Evolutionary conservation across 2,888 invertebrate genomes (phyloP), one percentile per base, ranked within the genome.

Genomic region (Drosophila engyochracea): DNA sequence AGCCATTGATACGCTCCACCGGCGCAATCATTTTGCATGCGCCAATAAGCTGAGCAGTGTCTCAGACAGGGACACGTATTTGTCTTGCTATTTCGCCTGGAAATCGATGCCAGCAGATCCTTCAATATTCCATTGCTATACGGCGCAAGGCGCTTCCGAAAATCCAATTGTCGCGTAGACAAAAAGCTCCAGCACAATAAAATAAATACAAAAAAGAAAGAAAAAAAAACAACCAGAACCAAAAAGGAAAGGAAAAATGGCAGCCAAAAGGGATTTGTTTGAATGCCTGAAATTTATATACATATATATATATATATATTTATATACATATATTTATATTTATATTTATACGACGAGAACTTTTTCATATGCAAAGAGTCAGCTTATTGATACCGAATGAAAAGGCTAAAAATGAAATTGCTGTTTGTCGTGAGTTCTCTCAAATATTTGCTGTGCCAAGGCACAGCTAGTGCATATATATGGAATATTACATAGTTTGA

Each of bases 101-200:
- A 59, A 54, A 66, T 53, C 66, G 58, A 69, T 70, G 74, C 74
- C 65, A 61, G 65, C 59, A 83, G 77, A 79, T 85, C 87, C 73
- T 70, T 83, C 82, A 85, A 82, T 85, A 85, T 85, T 74, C 68
- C 71, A 61, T 67, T 58, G 67, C 71, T 57, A 71, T 70, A 47
- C 9, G 72, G 55, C 70, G 70, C 71, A 74, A 79, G 70, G 57
- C 74, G 70, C 73, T 65, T 16, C 19, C 69, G 64, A 82, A 75
- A 79, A 90, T 90, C 90, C 89, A 89, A 90, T 90, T 87, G 90
- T 84, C 89, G 79, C 62, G 68, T 75, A 85, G 85, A 82, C 89
- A 87, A 80, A 67, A 72, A 63, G 53, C 61, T 59, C n/a, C 14
- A 28, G 53, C 70, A 82, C 67, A 81, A 86, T 70, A 70, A 58